Evolutionary conservation across 2,888 invertebrate genomes (phyloP), one percentile per base, ranked within the genome.

Genomic region (Bimastos eiseni): DNA sequence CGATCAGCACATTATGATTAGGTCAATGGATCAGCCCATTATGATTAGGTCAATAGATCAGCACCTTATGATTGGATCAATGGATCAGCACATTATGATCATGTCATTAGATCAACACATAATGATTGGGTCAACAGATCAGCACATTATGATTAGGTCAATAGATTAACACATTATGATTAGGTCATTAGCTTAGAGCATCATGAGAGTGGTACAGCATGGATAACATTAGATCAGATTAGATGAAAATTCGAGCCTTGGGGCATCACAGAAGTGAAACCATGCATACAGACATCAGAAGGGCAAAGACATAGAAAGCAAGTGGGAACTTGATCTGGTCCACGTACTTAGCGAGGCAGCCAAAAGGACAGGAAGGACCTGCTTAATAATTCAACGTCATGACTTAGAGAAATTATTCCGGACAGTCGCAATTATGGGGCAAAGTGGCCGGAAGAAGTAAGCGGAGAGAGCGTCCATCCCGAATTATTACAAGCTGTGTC

Each of bases 401-500:
- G 70, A 70, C 70, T 70, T 70, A 70, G 70, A 30, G n/a, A 70
- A 70, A 70, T 70, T 70, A 70, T 70, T 70, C 70, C n/a, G n/a
- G 70, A 70, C 70, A 70, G 70, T 70, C n/a, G 70, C 70, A 70
- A 70, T 70, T 70, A 70, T 70, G 1, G 70, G 70, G 13, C 70
- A 70, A 70, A 70, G 70, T n/a, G 70, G 70, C 30, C 30, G 70
- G 30, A 70, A 70, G 70, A 70, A n/a, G 70, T 70, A 30, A 6
- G 70, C 49, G n/a, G 30, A 13, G 70, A 70, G n/a, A 70, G 70
- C 70, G 8, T n/a, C 70, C 70, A 70, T 70, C 70, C 30, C 30
- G 70, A 70, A 70, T 70, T 70, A 70, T 70, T 70, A 70, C 70
- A 70, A 70, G 70, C 70, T 70, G 70, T 70, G 70, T 70, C 30